Base-by-base conservation (phyloP, 2,888 invertebrate species). In the Spialia ferax region DNA sequence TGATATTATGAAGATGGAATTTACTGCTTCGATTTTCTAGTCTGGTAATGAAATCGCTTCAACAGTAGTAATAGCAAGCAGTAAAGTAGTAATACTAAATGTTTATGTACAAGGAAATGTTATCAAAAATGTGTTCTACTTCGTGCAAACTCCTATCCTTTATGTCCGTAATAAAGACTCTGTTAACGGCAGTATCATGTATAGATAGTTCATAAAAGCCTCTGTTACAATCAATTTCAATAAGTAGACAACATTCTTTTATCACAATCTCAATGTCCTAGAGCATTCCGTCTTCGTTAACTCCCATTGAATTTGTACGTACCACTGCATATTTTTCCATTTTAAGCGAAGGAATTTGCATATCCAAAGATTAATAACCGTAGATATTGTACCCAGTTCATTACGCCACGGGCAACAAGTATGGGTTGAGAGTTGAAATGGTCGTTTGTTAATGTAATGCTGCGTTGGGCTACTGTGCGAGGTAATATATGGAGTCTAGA, bases 401-500 rank as follows among this genome's bases (percentile, higher is more conserved):
- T 63, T 63, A 63, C 42, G 38, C 18, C 38, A 54, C 60, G 52
- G 32, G 62, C 50, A 52, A 26, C 38, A 22, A 63, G 42, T 55
- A 42, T 38, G 63, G 63, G 63, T 63, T 63, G 63, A 55, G 54
- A 55, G 54, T 42, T 55, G 63, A 63, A 38, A 54, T 54, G 54
- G 42, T 63, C 55, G 63, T 63, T 63, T 63, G 56, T 64, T 57
- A 57, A 63, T 56, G 42, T 63, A 63, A 81, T 56, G 29, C 45
- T 11, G 45, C 32, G 45, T 48, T 72, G 70, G 76, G 71, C 73
- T 72, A 74, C 75, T 75, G 75, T 76, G 74, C 74, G 68, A 66
- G 72, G 75, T 80, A 81, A 82, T 81, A 77, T 81, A 83, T 81
- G 75, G 80, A 75, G 74, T 71, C 77, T 77, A 81, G 81, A 83